Evolutionary conservation across 2,888 invertebrate genomes (phyloP), one percentile per base, ranked within the genome.

Genomic region (Marronus borbonicus): DNA sequence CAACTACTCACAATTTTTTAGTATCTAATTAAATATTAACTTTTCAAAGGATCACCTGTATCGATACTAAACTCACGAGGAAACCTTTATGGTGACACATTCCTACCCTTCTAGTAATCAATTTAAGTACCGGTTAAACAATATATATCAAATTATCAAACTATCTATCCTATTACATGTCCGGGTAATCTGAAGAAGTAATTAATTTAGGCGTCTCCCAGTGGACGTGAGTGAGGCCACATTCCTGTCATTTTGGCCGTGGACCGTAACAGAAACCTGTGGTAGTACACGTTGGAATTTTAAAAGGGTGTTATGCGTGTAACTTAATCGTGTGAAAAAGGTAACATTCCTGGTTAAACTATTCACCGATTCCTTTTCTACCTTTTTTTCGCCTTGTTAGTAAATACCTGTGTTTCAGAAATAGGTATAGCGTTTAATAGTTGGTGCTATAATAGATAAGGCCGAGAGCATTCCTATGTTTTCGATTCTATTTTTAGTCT

Each of bases 311-410:
- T 72, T 60, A 72, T 58, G 28, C 58, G 39, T 60, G 72, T 60
- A 72, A 72, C 72, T 72, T 72, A 72, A 72, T 72, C 72, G 72
- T 72, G 72, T 72, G 72, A 72, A 72, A 72, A 72, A 60, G 72
- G 72, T 72, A 60, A 72, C 72, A 72, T 72, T 72, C 72, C 72
- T 31, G 44, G 14, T 60, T 58, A 58, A 72, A 72, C 39, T 72
- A 72, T 60, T 72, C 72, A 72, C 7, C 20, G 72, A 60, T 72
- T 72, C 39, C 24, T 72, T 72, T 72, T 17, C 5, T 24, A 14
- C 36, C 20, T 8, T 60, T 14, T 60, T 72, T 72, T 1, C 58
- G 10, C 55, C 70, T 70, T 20, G 70, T 70, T 70, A 69, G 69
- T 69, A 31, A 70, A 70, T 70, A 55, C 44, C 44, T 44, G 44